A percentile compares a stretch with the other conserved stretches of the same genome.
Conservation (phyloP, 2,113 vertebrate genomes). For the Pangasianodon gigas region DNA sequence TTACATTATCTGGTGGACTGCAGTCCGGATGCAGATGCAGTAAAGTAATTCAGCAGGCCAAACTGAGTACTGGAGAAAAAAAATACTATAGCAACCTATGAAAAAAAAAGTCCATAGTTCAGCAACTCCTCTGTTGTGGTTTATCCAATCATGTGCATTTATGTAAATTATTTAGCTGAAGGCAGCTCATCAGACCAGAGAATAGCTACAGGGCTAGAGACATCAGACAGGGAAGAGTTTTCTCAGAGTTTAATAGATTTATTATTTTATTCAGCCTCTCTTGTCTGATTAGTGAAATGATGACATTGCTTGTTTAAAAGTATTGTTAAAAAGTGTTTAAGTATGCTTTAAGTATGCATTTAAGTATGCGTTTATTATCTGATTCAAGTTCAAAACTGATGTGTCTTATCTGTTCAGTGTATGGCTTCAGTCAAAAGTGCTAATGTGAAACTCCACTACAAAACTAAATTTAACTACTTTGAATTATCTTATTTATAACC, state of each 20-base stretch:
- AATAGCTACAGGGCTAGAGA: neutral
- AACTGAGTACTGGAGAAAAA: neutral
- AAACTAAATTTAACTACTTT: neutral
- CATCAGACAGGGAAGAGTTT: neutral
- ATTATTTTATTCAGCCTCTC: neutral
- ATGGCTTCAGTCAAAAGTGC: neutral
- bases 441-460: neutral
- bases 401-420: neutral
- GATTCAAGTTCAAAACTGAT: neutral
- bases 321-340: neutral
- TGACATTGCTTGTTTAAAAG: neutral
- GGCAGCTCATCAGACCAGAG: neutral
- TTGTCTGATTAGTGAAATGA: neutral
- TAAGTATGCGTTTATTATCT: too few species aligned
- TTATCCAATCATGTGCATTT: neutral
- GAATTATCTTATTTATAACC: neutral
- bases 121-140: neutral
- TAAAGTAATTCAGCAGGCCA: neutral
- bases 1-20: neutral
- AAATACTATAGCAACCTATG: neutral
- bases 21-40: neutral
- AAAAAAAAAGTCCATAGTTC: neutral
- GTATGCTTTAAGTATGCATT: too few species aligned
- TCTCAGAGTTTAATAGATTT: neutral
- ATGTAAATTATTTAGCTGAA: neutral